Conservation (phyloP, 2,888 invertebrate genomes). For the Tanytarsus gracilentus region DNA sequence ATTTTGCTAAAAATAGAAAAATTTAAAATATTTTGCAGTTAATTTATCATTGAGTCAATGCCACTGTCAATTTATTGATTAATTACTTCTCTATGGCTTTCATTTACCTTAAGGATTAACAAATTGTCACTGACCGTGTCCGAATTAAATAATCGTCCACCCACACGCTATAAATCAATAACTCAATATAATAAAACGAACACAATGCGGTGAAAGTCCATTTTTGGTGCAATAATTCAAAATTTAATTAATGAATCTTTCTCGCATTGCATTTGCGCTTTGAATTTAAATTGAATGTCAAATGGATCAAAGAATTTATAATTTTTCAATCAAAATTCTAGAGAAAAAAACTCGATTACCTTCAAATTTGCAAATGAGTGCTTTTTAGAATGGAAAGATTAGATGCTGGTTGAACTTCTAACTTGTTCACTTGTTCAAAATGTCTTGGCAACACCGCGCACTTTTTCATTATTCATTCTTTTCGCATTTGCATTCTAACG, state of each 20-base stretch:
- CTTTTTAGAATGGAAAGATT: background rate
- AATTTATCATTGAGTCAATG: too few relatives aligned
- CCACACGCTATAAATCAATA: conserved; percentile 27
- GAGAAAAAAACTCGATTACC: background rate
- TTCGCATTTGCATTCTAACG: conserved; percentile 9
- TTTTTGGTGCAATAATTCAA: conserved; percentile 15
- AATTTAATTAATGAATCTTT: conserved; percentile 18
- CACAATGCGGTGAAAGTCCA: background rate
- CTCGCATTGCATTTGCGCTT: background rate
- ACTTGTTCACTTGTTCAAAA: too few relatives aligned
- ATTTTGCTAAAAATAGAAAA: conserved; percentile 1
- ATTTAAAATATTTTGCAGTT: too few relatives aligned
- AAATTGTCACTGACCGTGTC: background rate
- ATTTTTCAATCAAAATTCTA: background rate
- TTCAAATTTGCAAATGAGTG: background rate
- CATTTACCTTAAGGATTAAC: background rate
- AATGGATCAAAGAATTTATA: background rate
- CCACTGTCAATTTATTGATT: too few relatives aligned
- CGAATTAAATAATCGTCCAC: too few relatives aligned
- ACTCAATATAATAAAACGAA: too few relatives aligned
- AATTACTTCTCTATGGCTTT: background rate
- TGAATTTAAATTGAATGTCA: background rate
- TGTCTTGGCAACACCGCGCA: too few relatives aligned
- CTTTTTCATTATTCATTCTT: too few relatives aligned
- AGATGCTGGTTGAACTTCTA: background rate